Base-by-base conservation (phyloP, 2,888 invertebrate species). In the Bombylius major region DNA sequence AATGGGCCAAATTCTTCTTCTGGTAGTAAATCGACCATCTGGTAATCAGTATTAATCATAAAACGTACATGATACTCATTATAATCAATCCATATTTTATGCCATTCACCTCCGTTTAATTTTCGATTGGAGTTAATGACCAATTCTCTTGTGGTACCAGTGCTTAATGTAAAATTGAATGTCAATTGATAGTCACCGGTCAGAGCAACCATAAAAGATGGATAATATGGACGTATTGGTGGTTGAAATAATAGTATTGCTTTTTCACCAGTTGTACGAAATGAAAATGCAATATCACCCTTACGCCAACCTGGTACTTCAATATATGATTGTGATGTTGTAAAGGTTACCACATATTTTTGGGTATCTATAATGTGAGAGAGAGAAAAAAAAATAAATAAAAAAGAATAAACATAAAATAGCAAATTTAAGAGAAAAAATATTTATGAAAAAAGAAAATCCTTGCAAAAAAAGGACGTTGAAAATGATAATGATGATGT, bases 71-170 rank as follows among this genome's bases (percentile, higher is more conserved):
- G 94, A 72, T 93, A 89, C 69, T 89, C 86, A 75, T 94, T 93
- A 70, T 93, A 92, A 76, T 95, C 94, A 59, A 96, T 90, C 89
- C 91, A 90, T 61, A 95, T 86, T 75, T 93, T 91, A 72, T 96
- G 95, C 96, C 95, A 96, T 70, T 93, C 91, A 1, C 94, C 95
- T 53, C 89, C 88, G 69, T 93, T 94, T 51, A 96, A 77, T 68
- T 86, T 84, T 50, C 87, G 78, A 62, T 84, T 82, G 5, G 91
- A 91, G 66, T 86, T 85, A 60, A 95, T 88, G 49, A 87, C 89
- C 58, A 91, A 76, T 68, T 87, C 88, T 62, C 88, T 82, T 51
- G 87, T 86, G 8, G 84, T 84, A 0, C 88, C 90, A 45, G 88
- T 91, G 75, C 88, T 91, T 39, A 90, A 75, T 0, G 92, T 90